A percentile compares a stretch with the other conserved stretches of the same genome.
These are phyloP conservation scores for Leptinotarsa lineolata DNA, from an alignment of 1,140 invertebrate species.

Conservation along the genomic window DNA sequence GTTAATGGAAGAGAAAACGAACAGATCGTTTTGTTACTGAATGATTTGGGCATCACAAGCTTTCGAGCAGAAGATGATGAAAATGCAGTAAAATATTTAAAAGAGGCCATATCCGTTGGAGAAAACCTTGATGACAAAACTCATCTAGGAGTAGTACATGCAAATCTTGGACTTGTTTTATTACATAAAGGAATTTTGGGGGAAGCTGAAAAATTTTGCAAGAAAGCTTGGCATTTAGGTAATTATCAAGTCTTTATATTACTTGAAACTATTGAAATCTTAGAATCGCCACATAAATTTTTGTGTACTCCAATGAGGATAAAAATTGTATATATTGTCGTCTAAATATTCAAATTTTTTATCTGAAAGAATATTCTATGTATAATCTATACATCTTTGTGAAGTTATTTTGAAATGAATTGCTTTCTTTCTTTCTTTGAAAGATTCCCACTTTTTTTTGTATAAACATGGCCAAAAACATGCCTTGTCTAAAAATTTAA, in stretches of 20 bases:
- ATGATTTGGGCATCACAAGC: conserved; percentile 81
- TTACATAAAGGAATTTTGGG: conserved; percentile 70
- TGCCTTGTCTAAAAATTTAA: too few species aligned
- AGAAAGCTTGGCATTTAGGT: conserved; percentile 71
- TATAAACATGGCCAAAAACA: too few species aligned
- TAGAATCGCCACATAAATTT: too few species aligned
- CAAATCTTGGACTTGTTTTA: conserved; percentile 83
- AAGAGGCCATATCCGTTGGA: conserved; percentile 72
- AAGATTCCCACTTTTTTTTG: too few species aligned
- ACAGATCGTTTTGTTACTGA: conserved; percentile 78
- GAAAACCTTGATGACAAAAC: conserved; percentile 65
- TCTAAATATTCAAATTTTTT: too few species aligned
- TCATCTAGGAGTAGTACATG: conserved; percentile 74
- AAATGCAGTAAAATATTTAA: conserved; percentile 72
- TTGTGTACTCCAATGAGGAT: too few species aligned
- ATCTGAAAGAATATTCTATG: too few species aligned
- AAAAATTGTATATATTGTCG: too few species aligned
- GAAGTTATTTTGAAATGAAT: too few species aligned
- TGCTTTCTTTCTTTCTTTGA: too few species aligned
- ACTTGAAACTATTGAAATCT: too few species aligned
- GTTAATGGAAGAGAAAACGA: conserved; percentile 70
- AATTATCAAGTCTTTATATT: conserved; percentile 37
- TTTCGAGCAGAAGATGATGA: conserved; percentile 68
- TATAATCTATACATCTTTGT: too few species aligned
- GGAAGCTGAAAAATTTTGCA: conserved; percentile 74